Evolutionary conservation across 2,888 invertebrate genomes (phyloP), one percentile per base, ranked within the genome.

Genomic region (Caenorhabditis sulstoni): DNA sequence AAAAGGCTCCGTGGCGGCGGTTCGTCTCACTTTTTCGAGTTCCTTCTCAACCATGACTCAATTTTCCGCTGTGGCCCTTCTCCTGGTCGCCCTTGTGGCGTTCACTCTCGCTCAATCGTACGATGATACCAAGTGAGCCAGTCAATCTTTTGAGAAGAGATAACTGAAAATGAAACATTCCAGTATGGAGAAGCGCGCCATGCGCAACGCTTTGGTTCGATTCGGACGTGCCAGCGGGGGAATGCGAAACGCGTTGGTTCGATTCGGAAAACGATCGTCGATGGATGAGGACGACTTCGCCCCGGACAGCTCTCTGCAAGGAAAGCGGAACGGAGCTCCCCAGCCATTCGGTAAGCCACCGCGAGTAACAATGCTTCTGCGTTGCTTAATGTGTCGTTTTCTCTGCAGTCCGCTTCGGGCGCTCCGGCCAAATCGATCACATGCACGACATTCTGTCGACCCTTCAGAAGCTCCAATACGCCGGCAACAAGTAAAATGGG

Each of bases 391-490:
- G 58, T 58, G 58, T 45, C 58, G 58, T 41, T 57, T 58, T 45
- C 9, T 58, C 58, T 81, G 65, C 82, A 86, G 86, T 86, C 41
- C 82, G 86, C 49, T 86, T 86, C 77, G 86, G 86, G 50, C 83
- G 86, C 23, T 86, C 86, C 16, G 85, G 85, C 29, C 84, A 82
- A 41, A 61, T 83, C 45, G 86, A 86, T 57, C 86, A 85, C 81
- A 85, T 86, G 82, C 84, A 85, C 77, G 86, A 86, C 81, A 85
- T 86, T 50, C 67, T 86, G 55, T 82, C 80, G 53, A 86, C 86
- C 11, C 76, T 86, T 68, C 83, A 84, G 68, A 81, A 77, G 66
- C 82, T 86, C 45, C 77, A 83, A 66, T 77, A 68, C 67, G 85
- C 82, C 76, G 81, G 79, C 79, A 81, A 67, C 64, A 80, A 84